Evolutionary conservation across 2,113 vertebrate species (phyloP).

Genomic region (Tamias sibiricus): DNA sequence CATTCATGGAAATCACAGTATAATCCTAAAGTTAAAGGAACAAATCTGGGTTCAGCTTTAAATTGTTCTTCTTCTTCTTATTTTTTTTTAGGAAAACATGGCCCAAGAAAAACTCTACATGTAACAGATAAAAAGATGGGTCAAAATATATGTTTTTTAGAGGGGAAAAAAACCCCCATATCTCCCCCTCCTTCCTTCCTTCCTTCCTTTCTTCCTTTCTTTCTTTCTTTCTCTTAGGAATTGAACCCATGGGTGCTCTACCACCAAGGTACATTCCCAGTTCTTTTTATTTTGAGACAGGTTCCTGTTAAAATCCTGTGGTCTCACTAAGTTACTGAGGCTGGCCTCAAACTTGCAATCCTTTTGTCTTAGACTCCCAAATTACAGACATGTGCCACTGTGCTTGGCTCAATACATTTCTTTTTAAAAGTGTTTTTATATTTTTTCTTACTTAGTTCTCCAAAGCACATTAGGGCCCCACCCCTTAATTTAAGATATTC

Average conservation of each 20-base stretch:
- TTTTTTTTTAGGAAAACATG: slow-evolving; percentile 38
- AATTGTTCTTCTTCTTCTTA: not conserved
- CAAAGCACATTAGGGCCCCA: not conserved
- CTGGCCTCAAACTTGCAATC: too few relatives aligned
- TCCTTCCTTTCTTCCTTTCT: too few relatives aligned
- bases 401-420: not conserved
- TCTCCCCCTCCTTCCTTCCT: too few relatives aligned
- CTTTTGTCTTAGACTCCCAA: too few relatives aligned
- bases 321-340: too few relatives aligned
- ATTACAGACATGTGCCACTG: too few relatives aligned
- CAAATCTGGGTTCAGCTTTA: slow-evolving; percentile 23
- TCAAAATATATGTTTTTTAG: not conserved
- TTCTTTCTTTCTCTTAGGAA: too few relatives aligned
- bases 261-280: not conserved
- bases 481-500: not conserved
- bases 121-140: slow-evolving; percentile 20
- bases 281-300: too few relatives aligned
- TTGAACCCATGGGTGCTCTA: not conserved
- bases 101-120: not conserved
- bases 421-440: not conserved
- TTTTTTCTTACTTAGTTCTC: slow-evolving; percentile 7
- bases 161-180: not conserved
- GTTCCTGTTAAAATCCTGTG: too few relatives aligned
- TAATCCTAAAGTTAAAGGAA: slow-evolving; percentile 50
- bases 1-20: not conserved